Evolutionary conservation across 2,888 invertebrate genomes (phyloP).

Genomic region (Calliopum simillimum): DNA sequence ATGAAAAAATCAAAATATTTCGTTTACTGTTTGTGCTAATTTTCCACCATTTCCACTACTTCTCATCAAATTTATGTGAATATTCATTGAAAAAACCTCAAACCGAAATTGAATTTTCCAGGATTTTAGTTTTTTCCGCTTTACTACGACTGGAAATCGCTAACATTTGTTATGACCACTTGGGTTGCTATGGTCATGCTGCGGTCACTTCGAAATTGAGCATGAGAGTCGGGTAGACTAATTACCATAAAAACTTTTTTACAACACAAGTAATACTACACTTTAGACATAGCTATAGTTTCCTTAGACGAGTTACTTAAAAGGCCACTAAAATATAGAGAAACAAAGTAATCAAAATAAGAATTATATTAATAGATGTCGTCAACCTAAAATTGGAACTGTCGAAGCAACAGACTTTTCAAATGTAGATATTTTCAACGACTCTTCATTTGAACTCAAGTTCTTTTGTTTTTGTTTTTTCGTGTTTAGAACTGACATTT

Average conservation of each 20-base stretch:
- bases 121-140: neutral
- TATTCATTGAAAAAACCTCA: too few relatives aligned
- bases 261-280: neutral
- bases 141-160: slow-evolving; percentile 24
- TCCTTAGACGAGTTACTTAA: too few relatives aligned
- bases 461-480: neutral
- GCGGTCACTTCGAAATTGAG: slow-evolving; percentile 7
- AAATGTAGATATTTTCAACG: neutral
- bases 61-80: too few relatives aligned
- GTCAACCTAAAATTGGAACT: too few relatives aligned
- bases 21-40: too few relatives aligned
- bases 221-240: slow-evolving; percentile 9
- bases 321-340: too few relatives aligned
- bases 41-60: too few relatives aligned
- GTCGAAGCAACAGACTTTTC: neutral
- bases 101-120: neutral
- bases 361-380: too few relatives aligned
- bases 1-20: too few relatives aligned
- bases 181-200: slow-evolving; percentile 29
- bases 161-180: slow-evolving; percentile 37
- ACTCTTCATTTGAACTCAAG: neutral
- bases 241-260: slow-evolving; percentile 27
- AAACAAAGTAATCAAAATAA: neutral
- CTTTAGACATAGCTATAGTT: too few relatives aligned
- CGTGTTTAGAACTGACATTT: slow-evolving; percentile 5